Evolutionary conservation across 2,113 vertebrate genomes (phyloP), one percentile per base, ranked within the genome.

Genomic region (Cochlearius cochlearius): DNA sequence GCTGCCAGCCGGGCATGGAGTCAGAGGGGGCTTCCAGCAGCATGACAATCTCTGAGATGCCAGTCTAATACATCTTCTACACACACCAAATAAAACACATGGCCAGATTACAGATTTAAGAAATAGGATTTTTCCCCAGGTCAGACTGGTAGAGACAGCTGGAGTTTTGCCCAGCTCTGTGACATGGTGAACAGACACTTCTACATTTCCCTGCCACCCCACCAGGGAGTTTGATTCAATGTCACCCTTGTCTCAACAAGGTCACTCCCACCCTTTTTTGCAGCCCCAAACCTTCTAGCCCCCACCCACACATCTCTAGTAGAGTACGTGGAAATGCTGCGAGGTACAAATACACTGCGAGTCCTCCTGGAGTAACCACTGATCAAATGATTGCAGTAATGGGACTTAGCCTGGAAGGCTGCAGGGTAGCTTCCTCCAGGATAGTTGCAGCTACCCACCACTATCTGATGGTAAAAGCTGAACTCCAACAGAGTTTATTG

Each of bases 301-400:
- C 4, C 9, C 36, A 60, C 10, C 13, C 18, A n/a, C 52, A 7
- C 4, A 22, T 43, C 83, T 64, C 26, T 20, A 11, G 20, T 41
- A 22, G 23, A 58, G n/a, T 4, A 14, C 0, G 0, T 4, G 27
- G 59, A 88, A 88, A 68, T 30, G 43, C 50, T 56, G 18, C 1
- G 1, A 64, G 36, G 34, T 23, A 23, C 0, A 1, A 39, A 53
- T 2, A 47, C 16, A 7, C 12, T 4, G 22, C 2, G 5, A 86
- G 43, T 11, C 43, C 74, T 69, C 26, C 60, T 20, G 15, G 25
- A 47, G n/a, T 4, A 45, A 26, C 12, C 75, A 19, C 41, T 32
- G 66, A 43, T 11, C 34, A 39, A 59, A 36, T 4, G 0, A 0
- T 3, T 38, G 53, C 62, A 86, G 23, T 5, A 30, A 27, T 1